Conservation (phyloP, 2,797 vertebrate genomes). For the Tokudaia tokunoshimensis region DNA sequence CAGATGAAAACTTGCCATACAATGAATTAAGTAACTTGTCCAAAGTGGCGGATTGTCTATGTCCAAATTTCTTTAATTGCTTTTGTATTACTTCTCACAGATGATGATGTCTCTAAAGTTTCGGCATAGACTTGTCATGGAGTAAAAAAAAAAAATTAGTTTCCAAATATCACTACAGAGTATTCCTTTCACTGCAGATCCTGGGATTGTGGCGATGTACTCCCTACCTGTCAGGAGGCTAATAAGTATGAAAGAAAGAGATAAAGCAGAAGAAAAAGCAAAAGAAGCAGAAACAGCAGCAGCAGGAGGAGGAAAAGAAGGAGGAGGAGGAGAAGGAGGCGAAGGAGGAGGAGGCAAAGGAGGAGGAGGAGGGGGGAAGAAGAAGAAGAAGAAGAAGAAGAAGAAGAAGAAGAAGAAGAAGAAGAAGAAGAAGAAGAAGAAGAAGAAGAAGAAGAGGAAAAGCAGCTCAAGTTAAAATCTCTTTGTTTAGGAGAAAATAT, state of each 20-base stretch:
- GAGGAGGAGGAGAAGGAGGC: background rate
- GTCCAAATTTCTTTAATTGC: background rate
- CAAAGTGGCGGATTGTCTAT: background rate
- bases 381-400: too few relatives aligned
- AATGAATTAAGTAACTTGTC: background rate
- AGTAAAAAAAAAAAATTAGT: background rate
- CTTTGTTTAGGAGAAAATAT: background rate
- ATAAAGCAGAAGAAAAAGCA: background rate
- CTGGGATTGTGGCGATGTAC: background rate
- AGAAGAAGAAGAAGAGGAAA: background rate
- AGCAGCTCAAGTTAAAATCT: background rate
- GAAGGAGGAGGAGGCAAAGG: too few relatives aligned
- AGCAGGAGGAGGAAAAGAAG: too few relatives aligned
- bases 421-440: too few relatives aligned
- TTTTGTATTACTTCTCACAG: background rate
- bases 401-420: too few relatives aligned
- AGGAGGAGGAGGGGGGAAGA: too few relatives aligned
- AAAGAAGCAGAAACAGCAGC: background rate
- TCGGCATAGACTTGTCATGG: background rate
- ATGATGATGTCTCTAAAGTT: slow-evolving; percentile 3
- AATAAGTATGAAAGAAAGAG: background rate
- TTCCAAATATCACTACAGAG: background rate
- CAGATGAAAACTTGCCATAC: background rate
- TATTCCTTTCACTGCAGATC: background rate
- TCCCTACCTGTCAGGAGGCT: background rate